phyloP scores from a whole-genome alignment of 2,888 invertebrate genomes.

The Petrophora chlorosata region DNA sequence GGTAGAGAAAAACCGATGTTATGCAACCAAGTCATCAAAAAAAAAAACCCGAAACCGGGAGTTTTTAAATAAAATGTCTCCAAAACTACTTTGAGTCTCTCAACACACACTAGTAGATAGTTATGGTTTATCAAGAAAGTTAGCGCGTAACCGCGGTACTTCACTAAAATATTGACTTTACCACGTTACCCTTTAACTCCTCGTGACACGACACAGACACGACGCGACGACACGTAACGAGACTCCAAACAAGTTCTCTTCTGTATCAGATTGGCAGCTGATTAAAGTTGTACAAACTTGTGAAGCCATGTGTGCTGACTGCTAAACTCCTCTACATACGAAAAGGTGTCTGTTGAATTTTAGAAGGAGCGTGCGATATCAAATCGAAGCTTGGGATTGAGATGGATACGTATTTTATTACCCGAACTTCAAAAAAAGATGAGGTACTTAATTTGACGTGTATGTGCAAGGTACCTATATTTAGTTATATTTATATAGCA shows the following conservation, averaged over 20 bases:
- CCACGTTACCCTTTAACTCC: conserved; percentile 48
- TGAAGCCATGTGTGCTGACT: conserved; percentile 11
- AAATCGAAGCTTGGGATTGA: too few species aligned
- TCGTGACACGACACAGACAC: conserved; percentile 45
- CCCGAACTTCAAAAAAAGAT: too few species aligned
- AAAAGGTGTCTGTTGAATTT: conserved; percentile 1
- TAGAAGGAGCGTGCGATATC: not conserved
- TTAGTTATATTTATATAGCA: too few species aligned
- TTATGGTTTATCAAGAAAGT: conserved; percentile 42
- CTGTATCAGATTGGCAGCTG: conserved; percentile 36
- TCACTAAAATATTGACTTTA: conserved; percentile 57
- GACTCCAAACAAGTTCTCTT: conserved; percentile 47
- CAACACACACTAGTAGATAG: too few species aligned
- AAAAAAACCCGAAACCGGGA: too few species aligned
- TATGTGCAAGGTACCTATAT: too few species aligned
- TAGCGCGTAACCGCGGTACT: conserved; percentile 29
- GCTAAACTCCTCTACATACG: conserved; percentile 8
- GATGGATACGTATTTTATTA: too few species aligned
- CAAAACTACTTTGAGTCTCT: too few species aligned
- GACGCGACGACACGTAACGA: conserved; percentile 51
- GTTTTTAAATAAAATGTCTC: too few species aligned
- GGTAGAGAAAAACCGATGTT: too few species aligned
- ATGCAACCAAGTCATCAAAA: too few species aligned
- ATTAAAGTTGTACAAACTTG: conserved; percentile 25
- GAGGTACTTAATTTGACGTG: too few species aligned